Percentiles rank a stretch among this genome's conserved stretches.
Conservation (phyloP, 2,888 invertebrate genomes). For the Loripinus fragilis region DNA sequence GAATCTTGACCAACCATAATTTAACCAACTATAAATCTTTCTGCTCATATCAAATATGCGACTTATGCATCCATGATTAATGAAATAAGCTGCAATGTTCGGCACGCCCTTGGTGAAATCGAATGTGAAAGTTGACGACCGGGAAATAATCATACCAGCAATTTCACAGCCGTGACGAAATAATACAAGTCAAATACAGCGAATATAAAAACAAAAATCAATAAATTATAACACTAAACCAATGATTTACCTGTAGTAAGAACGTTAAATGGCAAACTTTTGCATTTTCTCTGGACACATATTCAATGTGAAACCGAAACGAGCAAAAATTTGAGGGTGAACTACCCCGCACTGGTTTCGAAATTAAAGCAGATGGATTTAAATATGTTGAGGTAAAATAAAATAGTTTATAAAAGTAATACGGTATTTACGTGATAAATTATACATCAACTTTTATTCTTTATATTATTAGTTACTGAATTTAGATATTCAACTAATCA, state of each 20-base stretch:
- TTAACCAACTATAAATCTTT: too few species aligned
- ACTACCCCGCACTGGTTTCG: slow-evolving; percentile 49
- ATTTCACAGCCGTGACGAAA: too few species aligned
- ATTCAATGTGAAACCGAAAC: slow-evolving; percentile 21
- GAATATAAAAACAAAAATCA: neutral
- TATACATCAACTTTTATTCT: neutral
- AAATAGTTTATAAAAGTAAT: neutral
- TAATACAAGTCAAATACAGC: neutral
- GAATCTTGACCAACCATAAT: too few species aligned
- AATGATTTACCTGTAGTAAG: neutral
- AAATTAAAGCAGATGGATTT: slow-evolving; percentile 27
- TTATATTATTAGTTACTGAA: neutral
- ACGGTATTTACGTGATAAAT: neutral
- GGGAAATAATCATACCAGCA: neutral
- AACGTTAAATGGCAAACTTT: neutral
- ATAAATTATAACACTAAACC: neutral
- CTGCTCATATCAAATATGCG: too few species aligned
- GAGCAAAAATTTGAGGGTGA: slow-evolving; percentile 14
- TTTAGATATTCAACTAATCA: neutral
- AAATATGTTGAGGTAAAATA: neutral
- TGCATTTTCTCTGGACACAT: too few species aligned
- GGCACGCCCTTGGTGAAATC: slow-evolving; percentile 28
- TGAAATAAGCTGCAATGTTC: too few species aligned
- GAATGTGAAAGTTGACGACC: slow-evolving; percentile 59
- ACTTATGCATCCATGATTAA: too few species aligned